phyloP scores from a whole-genome alignment of 2,888 invertebrate genomes.

The Polydrusus cervinus region DNA sequence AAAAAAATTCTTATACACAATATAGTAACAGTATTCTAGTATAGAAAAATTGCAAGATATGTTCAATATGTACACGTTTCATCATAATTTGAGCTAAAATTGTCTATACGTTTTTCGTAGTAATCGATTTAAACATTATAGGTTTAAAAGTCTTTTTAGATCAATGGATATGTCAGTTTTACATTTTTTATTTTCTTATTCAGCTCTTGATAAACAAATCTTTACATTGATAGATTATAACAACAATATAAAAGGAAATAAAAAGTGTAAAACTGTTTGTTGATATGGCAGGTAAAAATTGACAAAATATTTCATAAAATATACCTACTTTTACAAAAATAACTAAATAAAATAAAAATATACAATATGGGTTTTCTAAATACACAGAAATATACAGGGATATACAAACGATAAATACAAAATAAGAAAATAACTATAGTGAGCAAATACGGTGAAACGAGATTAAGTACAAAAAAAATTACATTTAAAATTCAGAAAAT shows the following conservation, averaged over 20 bases:
- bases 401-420: slow-evolving; percentile 60
- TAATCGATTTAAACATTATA: slow-evolving; percentile 23
- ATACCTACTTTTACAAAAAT: slow-evolving; percentile 38
- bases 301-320: slow-evolving; percentile 16
- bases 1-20: slow-evolving; percentile 70
- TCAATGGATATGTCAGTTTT: slow-evolving; percentile 34
- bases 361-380: slow-evolving; percentile 55
- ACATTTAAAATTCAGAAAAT: slow-evolving; percentile 48
- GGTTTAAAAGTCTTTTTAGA: slow-evolving; percentile 35
- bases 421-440: slow-evolving; percentile 60
- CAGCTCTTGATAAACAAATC: background rate
- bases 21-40: slow-evolving; percentile 70
- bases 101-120: slow-evolving; percentile 52
- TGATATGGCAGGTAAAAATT: slow-evolving; percentile 45
- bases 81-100: slow-evolving; percentile 67
- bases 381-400: slow-evolving; percentile 59
- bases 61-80: slow-evolving; percentile 67
- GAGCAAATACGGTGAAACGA: slow-evolving; percentile 60
- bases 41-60: slow-evolving; percentile 70
- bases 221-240: too few species aligned
- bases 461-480: slow-evolving; percentile 56
- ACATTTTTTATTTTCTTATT: slow-evolving; percentile 26
- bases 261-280: background rate
- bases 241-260: background rate
- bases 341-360: slow-evolving; percentile 54